Evolutionary conservation across 1,140 invertebrate genomes (phyloP), one percentile per base, ranked within the genome.

Genomic region (Caerostris extrusa): DNA sequence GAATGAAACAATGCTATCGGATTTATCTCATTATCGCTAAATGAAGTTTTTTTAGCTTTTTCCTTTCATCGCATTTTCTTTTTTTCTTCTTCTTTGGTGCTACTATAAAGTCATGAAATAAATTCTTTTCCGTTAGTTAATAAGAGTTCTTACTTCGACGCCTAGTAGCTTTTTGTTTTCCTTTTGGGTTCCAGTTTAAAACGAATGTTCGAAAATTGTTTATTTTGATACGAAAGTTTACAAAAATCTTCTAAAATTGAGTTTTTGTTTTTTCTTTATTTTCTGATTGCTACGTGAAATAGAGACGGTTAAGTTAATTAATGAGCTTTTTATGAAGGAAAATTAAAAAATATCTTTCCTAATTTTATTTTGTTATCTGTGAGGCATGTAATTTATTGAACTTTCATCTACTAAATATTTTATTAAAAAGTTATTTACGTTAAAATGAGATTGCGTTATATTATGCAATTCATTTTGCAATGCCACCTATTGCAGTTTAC

Each of bases 1-100:
- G 34, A 77, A 50, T 77, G 71, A 77, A 77, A 77, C 71, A 77
- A 77, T 77, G 50, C 71, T 77, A 77, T 77, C 71, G 71, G 71
- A 77, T 77, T 77, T 77, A 77, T 77, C 71, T 77, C 71, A 77
- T 77, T 77, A 77, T 77, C 71, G 10, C 71, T 50, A 77, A 77
- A 77, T 77, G 34, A 77, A 77, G 0, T 34, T 34, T 34, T 34
- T 34, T 34, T 34, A 34, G 34, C 34, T 34, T 34, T 34, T 34
- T 2, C 2, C 34, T 34, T 34, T 34, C 2, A 77, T 14, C 71
- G 3, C 53, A 50, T 53, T 77, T 12, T 12, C 71, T 77, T 77
- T 50, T n/a, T 14, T 77, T 34, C 34, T 34, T 34, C 34, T 34
- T 34, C 34, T 34, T 34, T 34, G 34, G 10, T 50, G 14, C 10